Evolutionary conservation across 2,113 vertebrate species (phyloP).

Genomic region (Pachycephala philippinensis): DNA sequence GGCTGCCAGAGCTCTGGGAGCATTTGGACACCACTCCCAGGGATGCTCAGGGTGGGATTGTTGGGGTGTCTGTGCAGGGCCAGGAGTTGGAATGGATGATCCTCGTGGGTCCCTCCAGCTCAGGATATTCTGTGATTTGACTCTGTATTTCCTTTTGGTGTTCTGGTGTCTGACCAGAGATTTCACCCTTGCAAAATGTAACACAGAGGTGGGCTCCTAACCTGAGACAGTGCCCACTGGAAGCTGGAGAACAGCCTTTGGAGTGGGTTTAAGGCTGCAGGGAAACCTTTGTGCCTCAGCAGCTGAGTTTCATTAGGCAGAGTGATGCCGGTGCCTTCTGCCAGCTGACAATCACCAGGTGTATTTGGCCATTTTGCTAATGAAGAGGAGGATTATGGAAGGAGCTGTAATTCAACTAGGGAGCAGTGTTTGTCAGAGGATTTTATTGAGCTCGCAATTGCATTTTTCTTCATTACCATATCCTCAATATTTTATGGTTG

Average conservation of each 20-base stretch:
- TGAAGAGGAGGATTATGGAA: conserved; percentile 28
- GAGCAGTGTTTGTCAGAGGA: neutral
- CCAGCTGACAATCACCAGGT: conserved; percentile 50
- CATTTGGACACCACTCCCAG: fast-evolving
- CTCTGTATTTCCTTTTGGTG: neutral
- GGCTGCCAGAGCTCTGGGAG: neutral
- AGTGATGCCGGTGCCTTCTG: neutral
- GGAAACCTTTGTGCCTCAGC: neutral
- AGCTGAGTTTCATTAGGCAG: conserved; percentile 31
- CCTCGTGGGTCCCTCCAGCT: neutral
- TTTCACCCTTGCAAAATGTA: neutral
- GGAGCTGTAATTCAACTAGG: neutral
- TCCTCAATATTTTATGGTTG: neutral
- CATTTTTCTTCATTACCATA: neutral
- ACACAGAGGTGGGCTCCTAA: neutral
- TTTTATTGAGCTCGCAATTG: neutral
- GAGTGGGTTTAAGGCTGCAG: neutral
- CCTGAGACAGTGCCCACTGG: fast-evolving
- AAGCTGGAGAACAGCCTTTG: neutral
- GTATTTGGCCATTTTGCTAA: conserved; percentile 33
- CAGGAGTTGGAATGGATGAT: neutral
- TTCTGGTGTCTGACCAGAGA: neutral
- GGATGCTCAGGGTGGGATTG: neutral
- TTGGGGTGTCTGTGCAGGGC: neutral
- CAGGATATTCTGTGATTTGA: neutral